These are phyloP conservation scores for Procavia capensis DNA, from an alignment of 2,113 vertebrate genomes.

Conservation along the genomic window DNA sequence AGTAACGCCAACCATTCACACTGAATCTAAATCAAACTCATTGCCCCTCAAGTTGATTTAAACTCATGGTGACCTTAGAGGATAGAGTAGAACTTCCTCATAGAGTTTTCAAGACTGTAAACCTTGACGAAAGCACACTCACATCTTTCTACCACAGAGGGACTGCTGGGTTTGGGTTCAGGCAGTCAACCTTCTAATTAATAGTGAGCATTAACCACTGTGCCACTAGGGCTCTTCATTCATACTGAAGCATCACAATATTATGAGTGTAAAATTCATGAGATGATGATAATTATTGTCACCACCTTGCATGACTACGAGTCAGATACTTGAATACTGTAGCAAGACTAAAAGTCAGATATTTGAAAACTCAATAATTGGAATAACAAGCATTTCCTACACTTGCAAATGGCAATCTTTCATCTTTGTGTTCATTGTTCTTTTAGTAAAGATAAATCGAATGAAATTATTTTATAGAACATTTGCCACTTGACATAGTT, in stretches of 20 bases:
- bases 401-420: neutral
- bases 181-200: too few species aligned
- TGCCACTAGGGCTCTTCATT: neutral
- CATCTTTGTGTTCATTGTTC: neutral
- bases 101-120: too few species aligned
- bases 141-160: too few species aligned
- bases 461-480: conserved; percentile 42
- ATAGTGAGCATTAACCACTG: too few species aligned
- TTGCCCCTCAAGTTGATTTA: too few species aligned
- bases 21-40: neutral
- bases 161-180: too few species aligned
- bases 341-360: conserved; percentile 20
- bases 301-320: neutral
- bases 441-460: conserved; percentile 8
- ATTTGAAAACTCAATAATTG: conserved; percentile 31
- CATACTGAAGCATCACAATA: conserved; percentile 7
- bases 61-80: too few species aligned
- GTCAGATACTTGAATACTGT: conserved; percentile 29
- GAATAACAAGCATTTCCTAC: neutral
- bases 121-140: too few species aligned
- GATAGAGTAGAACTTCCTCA: too few species aligned
- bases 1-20: neutral
- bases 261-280: neutral
- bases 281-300: neutral
- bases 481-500: conserved; percentile 48